A percentile compares a stretch with the other conserved stretches of the same genome.
Evolutionary conservation across 2,888 invertebrate genomes (phyloP).

Genomic region (Tenthredo livida): DNA sequence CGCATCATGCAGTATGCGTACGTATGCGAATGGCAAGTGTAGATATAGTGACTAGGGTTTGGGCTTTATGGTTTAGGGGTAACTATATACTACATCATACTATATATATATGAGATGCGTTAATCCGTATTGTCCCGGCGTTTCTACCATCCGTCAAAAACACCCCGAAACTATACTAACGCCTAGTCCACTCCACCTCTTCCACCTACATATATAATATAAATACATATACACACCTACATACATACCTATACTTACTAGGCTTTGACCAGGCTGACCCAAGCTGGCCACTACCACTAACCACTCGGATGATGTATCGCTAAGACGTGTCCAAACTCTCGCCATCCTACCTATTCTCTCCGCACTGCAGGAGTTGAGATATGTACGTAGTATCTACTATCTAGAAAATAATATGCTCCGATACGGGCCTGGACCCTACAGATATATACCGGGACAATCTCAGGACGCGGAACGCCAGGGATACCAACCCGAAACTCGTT

Average conservation of each 20-base stretch:
- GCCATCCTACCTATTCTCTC: not conserved
- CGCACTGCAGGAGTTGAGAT: not conserved
- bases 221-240: not conserved
- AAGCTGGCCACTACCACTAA: slow-evolving; percentile 23
- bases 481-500: no score
- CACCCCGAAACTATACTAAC: slow-evolving; percentile 12
- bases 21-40: not conserved
- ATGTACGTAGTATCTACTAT: slow-evolving; percentile 29
- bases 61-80: not conserved
- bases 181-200: not conserved
- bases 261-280: slow-evolving; percentile 43
- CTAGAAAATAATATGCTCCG: not conserved
- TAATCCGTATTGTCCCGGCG: slow-evolving; percentile 47
- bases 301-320: slow-evolving; percentile 40
- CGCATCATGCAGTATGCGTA: not conserved
- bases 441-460: no score
- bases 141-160: slow-evolving; percentile 44
- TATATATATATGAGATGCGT: slow-evolving; percentile 20
- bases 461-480: no score
- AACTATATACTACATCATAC: not conserved
- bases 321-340: slow-evolving; percentile 39
- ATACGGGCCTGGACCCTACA: not conserved
- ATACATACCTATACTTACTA: not conserved
- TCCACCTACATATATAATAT: not conserved
- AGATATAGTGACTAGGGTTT: not conserved